Conservation (phyloP, 2,113 vertebrate genomes). For the Meriones unguiculatus region DNA sequence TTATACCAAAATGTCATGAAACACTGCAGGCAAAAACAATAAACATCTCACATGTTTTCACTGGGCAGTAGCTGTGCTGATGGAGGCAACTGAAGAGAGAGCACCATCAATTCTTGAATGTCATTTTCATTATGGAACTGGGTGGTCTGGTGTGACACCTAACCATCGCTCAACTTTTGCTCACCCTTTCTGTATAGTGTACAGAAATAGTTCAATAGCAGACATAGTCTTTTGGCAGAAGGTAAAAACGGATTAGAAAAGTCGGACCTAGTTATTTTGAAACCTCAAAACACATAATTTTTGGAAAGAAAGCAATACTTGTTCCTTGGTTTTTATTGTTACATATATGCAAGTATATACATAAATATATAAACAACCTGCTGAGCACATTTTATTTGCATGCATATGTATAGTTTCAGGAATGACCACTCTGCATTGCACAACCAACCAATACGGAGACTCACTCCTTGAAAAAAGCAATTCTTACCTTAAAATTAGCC, state of each 20-base stretch:
- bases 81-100: neutral
- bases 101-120: constrained; percentile 5
- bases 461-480: constrained; percentile 18
- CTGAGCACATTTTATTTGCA: neutral
- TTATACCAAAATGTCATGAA: constrained; percentile 60
- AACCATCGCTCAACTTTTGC: neutral
- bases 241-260: constrained; percentile 9
- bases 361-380: neutral
- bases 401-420: no score
- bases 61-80: neutral
- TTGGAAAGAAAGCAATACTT: constrained; percentile 4
- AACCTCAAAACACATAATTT: constrained; percentile 3
- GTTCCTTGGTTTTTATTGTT: neutral
- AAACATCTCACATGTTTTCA: neutral
- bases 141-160: neutral
- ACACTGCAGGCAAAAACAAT: constrained; percentile 33
- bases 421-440: neutral
- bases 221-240: constrained; percentile 28
- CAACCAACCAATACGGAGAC: neutral
- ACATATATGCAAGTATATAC: neutral
- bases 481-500: constrained; percentile 5
- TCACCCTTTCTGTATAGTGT: neutral
- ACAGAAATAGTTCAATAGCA: constrained; percentile 30
- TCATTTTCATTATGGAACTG: neutral
- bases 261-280: neutral